These are phyloP conservation scores for Alcis repandata DNA, from an alignment of 2,888 invertebrate species.

Conservation along the genomic window DNA sequence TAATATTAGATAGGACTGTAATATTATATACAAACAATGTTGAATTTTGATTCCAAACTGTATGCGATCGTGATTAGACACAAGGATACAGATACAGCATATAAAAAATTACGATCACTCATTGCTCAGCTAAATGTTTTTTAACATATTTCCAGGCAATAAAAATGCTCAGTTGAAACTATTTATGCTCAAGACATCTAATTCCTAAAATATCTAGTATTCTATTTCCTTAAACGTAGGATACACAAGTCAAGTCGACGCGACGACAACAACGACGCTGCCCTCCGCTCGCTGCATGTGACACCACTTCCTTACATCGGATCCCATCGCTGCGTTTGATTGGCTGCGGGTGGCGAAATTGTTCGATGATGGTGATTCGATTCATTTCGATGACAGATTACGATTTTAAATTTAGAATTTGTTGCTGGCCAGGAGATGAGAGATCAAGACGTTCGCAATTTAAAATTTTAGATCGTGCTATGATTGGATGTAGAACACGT, in stretches of 20 bases:
- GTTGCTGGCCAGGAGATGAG: constrained; percentile 39
- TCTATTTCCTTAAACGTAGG: too few relatives aligned
- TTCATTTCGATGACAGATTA: constrained; percentile 84
- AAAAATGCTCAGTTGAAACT: background rate
- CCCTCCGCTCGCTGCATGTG: constrained; percentile 38
- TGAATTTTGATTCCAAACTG: too few relatives aligned
- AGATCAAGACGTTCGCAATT: constrained; percentile 36
- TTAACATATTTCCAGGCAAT: background rate
- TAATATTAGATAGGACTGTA: too few relatives aligned
- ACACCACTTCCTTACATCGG: constrained; percentile 62
- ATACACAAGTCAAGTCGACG: too few relatives aligned
- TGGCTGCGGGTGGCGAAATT: constrained; percentile 85
- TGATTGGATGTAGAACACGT: constrained; percentile 10
- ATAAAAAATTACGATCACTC: too few relatives aligned
- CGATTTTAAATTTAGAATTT: constrained; percentile 58
- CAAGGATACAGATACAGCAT: too few relatives aligned
- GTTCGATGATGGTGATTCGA: constrained; percentile 77
- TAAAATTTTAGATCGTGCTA: constrained; percentile 31
- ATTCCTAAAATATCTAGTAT: too few relatives aligned
- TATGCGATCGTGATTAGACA: too few relatives aligned
- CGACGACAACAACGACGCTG: too few relatives aligned
- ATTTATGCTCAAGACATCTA: too few relatives aligned
- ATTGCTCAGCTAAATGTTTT: too few relatives aligned
- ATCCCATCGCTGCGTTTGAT: constrained; percentile 82
- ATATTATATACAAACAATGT: too few relatives aligned